These are phyloP conservation scores for Vesta saturnalis DNA, from an alignment of 2,888 invertebrate genomes.

Conservation along the genomic window DNA sequence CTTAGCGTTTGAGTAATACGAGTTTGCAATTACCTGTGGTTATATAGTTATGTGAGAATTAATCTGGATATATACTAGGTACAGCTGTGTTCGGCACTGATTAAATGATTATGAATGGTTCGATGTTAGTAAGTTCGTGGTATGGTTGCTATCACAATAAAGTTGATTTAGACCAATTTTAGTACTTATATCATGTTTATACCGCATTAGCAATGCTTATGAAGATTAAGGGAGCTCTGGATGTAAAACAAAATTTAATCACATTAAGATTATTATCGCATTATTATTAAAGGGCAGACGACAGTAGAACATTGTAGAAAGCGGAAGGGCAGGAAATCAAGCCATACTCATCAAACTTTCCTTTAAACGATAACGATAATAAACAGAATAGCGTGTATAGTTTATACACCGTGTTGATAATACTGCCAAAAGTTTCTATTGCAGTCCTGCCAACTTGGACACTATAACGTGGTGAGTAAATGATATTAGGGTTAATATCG, in stretches of 20 bases:
- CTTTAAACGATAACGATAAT: constrained; percentile 28
- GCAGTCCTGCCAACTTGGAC: constrained; percentile 33
- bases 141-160: neutral
- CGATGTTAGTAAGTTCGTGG: neutral
- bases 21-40: neutral
- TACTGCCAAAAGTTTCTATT: constrained; percentile 35
- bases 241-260: constrained; percentile 1
- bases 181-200: neutral
- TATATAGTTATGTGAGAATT: neutral
- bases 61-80: neutral
- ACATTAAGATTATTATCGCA: constrained; percentile 1
- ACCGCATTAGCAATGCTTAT: neutral
- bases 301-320: neutral
- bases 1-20: constrained; percentile 1
- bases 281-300: neutral
- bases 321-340: constrained; percentile 16
- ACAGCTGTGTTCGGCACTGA: constrained; percentile 3
- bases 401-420: constrained; percentile 32
- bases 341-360: constrained; percentile 27
- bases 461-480: constrained; percentile 23
- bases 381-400: constrained; percentile 22
- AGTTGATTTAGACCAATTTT: neutral
- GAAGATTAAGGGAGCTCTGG: too few species aligned
- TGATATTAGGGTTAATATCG: constrained; percentile 20
- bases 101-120: constrained; percentile 10